These are phyloP conservation scores for Diuraphis noxia DNA, from an alignment of 1,140 invertebrate species.

Conservation along the genomic window DNA sequence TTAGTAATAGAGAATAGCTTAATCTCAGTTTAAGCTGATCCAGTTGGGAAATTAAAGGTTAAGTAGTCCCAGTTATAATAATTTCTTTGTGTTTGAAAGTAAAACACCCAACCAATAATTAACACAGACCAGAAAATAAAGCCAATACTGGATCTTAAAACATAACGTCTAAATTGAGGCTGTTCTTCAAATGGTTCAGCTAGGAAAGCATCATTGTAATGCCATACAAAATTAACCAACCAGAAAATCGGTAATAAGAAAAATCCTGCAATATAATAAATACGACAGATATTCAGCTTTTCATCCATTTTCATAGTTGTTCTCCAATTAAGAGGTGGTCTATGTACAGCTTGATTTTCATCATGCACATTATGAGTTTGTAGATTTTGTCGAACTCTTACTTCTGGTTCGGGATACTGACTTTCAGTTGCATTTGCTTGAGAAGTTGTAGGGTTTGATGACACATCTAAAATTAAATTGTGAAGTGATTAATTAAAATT, in stretches of 20 bases:
- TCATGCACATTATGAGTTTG: neutral
- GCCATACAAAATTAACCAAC: conserved; percentile 44
- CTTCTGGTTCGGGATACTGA: conserved; percentile 41
- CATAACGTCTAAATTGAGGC: conserved; percentile 27
- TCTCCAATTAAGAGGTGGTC: conserved; percentile 47
- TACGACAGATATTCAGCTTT: conserved; percentile 31
- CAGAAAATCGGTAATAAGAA: conserved; percentile 39
- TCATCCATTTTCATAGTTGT: conserved; percentile 30
- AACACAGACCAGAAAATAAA: conserved; percentile 17
- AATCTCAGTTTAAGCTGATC: conserved; percentile 11
- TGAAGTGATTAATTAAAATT: neutral
- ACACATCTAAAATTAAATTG: conserved; percentile 8
- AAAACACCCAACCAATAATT: conserved; percentile 27
- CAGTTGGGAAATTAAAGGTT: conserved; percentile 45
- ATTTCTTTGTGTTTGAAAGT: conserved; percentile 46
- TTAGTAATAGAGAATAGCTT: neutral
- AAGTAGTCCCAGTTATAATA: conserved; percentile 38
- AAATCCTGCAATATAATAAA: conserved; percentile 47
- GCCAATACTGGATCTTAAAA: conserved; percentile 29
- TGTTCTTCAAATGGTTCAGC: conserved; percentile 45
- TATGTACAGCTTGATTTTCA: neutral
- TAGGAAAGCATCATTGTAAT: conserved; percentile 40
- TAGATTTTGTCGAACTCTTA: conserved; percentile 22
- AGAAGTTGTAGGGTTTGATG: conserved; percentile 4
- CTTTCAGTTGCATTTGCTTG: neutral